phyloP scores from a whole-genome alignment of 1,140 invertebrate genomes.

The Plutomurus gul region DNA sequence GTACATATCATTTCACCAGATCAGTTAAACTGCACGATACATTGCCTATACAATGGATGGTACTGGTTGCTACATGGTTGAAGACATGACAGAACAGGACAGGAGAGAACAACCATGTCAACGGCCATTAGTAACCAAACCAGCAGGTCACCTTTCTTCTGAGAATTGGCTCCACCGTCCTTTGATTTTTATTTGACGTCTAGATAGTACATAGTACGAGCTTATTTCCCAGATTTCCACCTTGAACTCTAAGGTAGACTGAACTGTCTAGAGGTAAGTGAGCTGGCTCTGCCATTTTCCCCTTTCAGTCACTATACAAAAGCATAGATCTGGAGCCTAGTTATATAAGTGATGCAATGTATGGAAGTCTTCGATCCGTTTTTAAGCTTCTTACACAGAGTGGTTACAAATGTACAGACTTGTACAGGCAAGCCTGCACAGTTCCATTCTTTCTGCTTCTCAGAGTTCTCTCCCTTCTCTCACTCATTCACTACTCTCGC shows the following conservation, averaged over 20 bases:
- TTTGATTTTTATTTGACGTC: not conserved
- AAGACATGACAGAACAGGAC: not conserved
- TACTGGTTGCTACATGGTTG: too few relatives aligned
- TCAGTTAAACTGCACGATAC: too few relatives aligned
- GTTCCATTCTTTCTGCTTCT: not conserved
- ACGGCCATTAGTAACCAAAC: slow-evolving; percentile 13
- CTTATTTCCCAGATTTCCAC: not conserved
- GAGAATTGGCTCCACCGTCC: not conserved
- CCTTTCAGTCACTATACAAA: too few relatives aligned
- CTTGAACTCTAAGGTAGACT: not conserved
- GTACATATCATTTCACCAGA: too few relatives aligned
- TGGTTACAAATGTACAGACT: not conserved
- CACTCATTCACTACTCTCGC: not conserved
- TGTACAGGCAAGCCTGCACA: not conserved
- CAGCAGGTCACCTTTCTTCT: slow-evolving; percentile 9
- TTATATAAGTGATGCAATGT: not conserved
- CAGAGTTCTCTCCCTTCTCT: not conserved
- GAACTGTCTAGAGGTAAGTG: not conserved
- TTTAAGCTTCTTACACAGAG: not conserved
- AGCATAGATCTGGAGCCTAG: too few relatives aligned
- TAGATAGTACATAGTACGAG: not conserved
- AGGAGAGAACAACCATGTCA: not conserved
- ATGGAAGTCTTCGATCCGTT: not conserved
- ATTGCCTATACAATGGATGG: too few relatives aligned
- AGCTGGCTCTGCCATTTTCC: slow-evolving; percentile 14